Base-by-base conservation (phyloP, 1,140 invertebrate species). In the Epicauta chinensis region DNA sequence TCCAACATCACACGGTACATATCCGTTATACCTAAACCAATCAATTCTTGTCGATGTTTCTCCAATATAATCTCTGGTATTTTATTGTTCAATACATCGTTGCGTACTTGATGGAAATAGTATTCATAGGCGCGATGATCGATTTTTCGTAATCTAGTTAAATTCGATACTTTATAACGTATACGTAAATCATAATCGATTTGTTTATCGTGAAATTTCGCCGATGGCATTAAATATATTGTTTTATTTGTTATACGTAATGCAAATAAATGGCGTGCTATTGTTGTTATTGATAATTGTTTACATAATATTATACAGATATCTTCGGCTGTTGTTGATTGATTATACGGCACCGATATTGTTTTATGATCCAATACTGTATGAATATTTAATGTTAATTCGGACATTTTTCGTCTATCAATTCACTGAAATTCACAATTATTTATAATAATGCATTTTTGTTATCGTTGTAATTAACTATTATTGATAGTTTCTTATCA, bases 1-100 rank as follows among this genome's bases (percentile, higher is more conserved):
- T 91, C 88, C 12, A 86, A 63, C 70, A 87, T 85, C 10, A 83
- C 82, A 56, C 86, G 81, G 64, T 81, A 86, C 88, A 93, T 93
- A 69, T 93, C 89, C 49, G 84, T 80, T 31, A 91, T 88, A 7
- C 86, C 87, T 31, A 94, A 72, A 0, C 90, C 90, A 37, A 91
- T 72, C 0, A 90, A 72, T 71, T 89, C 82, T 39, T 80, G 71
- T 67, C 85, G 85, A 55, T 84, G 79, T 52, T 82, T 81, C 30
- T 86, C 82, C 73, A 85, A 87, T 49, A 80, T 77, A 44, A 91
- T 82, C 65, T 89, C 87, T 13, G 80, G 74, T 54, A 94, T 83
- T 63, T 82, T 82, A 61, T 84, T 87, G 36, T 86, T 75, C 31
- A 90, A 72, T 12, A 93, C 81, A 77, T 92, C 90, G 63, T 78